Base-by-base conservation (phyloP, 2,888 invertebrate genomes). In the Shargacucullia verbasci region DNA sequence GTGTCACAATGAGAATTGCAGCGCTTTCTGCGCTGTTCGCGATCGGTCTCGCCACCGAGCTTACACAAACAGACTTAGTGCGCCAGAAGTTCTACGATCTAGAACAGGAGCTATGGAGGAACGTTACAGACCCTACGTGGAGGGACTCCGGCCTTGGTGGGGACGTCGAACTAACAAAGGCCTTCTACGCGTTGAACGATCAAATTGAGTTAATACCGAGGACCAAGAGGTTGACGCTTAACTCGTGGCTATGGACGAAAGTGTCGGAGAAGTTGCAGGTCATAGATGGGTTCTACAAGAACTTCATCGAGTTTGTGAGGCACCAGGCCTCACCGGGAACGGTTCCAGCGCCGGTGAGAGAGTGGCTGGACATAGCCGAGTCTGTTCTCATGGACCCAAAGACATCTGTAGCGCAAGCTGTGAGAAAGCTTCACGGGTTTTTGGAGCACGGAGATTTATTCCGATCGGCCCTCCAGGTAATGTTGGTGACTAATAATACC, bases 241-340 rank as follows among this genome's bases (percentile, higher is more conserved):
- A 82, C 25, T 81, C 95, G 6, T 96, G 96, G 95, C 87, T 96
- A 61, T 97, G 97, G 96, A 94, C 91, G 33, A 91, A 95, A 52
- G 91, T 96, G 1, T 92, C 95, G 58, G 92, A 94, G 31, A 96
- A 96, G 80, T 82, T 97, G 74, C 89, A 94, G 41, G 88, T 95
- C 13, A 92, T 97, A 29, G 95, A 96, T 63, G 95, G 95, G 0
- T 85, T 97, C 49, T 97, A 97, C 83, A 95, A 94, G 64, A 95
- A 94, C 41, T 97, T 96, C 82, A 88, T 96, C 55, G 92, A 95
- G 70, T 96, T 96, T 83, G 95, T 96, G 61, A 74, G 70, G 38
- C 87, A 92, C 41, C 94, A 94, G 73, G 82, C 90, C 6, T 62
- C 70, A 34, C 90, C 91, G 14, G 88, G 90, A 41, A 82, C 83